Conservation (phyloP, 2,113 vertebrate genomes). For the Scomber scombrus region DNA sequence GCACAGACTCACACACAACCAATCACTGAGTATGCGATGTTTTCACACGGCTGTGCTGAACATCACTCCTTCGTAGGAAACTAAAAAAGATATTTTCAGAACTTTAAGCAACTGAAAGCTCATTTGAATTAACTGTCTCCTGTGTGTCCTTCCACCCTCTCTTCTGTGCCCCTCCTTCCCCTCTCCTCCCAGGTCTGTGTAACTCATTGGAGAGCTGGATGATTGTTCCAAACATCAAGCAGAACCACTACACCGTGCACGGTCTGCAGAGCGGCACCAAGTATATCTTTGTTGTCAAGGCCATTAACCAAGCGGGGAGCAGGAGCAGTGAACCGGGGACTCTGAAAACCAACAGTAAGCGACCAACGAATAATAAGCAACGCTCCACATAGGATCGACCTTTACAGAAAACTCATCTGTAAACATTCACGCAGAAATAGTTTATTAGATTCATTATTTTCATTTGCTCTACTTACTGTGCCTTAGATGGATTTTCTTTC, state of each 20-base stretch:
- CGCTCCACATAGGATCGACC: not conserved
- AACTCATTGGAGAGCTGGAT: conserved; percentile 99
- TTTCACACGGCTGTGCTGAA: not conserved
- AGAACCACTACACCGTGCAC: conserved; percentile 98
- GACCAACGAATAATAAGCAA: not conserved
- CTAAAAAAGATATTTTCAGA: not conserved
- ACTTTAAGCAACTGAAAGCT: not conserved
- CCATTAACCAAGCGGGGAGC: conserved; percentile 98
- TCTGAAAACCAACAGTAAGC: conserved; percentile 98
- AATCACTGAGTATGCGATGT: conserved; percentile 10
- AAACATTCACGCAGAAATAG: not conserved
- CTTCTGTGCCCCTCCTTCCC: not conserved
- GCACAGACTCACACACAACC: conserved; percentile 12
- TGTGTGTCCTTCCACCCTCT: not conserved
- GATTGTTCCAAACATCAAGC: conserved; percentile 99
- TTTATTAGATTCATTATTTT: not conserved
- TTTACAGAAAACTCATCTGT: not conserved
- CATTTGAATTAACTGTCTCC: not conserved
- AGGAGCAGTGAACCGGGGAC: conserved; percentile 96
- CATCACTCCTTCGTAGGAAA: conserved; percentile 4
- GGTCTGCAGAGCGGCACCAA: conserved; percentile 98
- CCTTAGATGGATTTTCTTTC: not conserved
- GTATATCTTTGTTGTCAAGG: conserved; percentile 98
- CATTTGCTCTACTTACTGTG: not conserved
- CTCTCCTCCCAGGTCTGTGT: conserved; percentile 90